Base-by-base conservation (phyloP, 2,888 invertebrate genomes). In the Sphaerophoria taeniata region DNA sequence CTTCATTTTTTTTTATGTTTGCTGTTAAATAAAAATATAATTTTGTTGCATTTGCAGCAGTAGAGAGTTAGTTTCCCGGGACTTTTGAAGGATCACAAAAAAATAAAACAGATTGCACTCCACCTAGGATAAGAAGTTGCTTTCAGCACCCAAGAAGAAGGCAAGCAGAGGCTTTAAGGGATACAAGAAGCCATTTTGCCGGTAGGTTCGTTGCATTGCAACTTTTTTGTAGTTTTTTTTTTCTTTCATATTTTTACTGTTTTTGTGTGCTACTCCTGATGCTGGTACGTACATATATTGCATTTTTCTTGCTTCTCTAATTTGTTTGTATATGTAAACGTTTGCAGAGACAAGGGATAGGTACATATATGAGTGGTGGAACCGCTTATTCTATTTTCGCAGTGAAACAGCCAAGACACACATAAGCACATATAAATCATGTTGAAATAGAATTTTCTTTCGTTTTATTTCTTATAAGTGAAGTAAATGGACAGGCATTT, bases 401-500 rank as follows among this genome's bases (percentile, higher is more conserved):
- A 70, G 70, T 45, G 45, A 9, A 73, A 51, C 43, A 60, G 14
- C 4, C 45, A 45, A n/a, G 45, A 12, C n/a, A 45, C 1, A 45
- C 9, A 4, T 9, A n/a, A 33, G 43, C 63, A 74, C 51, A 70
- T 63, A 83, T 83, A 83, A 83, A 70, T 83, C 82, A 78, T 78
- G 73, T 73, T 56, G 78, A 78, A 78, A 82, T 82, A 61, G 77
- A 77, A 72, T 82, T 77, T 78, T 63, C 63, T 2, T 72, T 72
- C 77, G 55, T 31, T 53, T 58, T 53, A 16, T 76, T 74, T 43
- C 63, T 69, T 49, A 12, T 55, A 63, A 24, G 24, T 24, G 24
- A 24, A 77, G 34, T 34, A 73, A 69, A 65, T 58, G 74, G 82
- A 49, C 71, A 60, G 34, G 61, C 39, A 51, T 51, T 65, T 6